Conservation (phyloP, 2,888 invertebrate species). For the Ophioninae sp. region DNA sequence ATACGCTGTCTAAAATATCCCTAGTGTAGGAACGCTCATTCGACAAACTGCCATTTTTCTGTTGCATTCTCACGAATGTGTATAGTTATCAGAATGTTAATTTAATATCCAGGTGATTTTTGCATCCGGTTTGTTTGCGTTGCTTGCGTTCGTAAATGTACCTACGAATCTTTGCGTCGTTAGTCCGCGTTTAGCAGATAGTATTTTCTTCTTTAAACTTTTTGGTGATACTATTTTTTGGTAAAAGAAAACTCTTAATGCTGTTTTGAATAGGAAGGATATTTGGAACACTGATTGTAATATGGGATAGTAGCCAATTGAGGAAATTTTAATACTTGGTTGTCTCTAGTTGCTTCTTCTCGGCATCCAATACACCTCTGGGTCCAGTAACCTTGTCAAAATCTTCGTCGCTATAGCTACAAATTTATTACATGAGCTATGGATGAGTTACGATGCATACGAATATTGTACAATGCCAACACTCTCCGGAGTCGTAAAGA, state of each 20-base stretch:
- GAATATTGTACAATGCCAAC: constrained; percentile 68
- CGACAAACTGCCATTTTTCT: neutral
- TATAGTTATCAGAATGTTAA: constrained; percentile 29
- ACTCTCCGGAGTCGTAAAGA: constrained; percentile 59
- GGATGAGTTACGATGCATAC: constrained; percentile 57
- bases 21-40: constrained; percentile 18
- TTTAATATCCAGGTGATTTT: constrained; percentile 27
- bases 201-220: too few relatives aligned
- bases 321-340: neutral
- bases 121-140: too few relatives aligned
- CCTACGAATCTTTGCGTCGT: too few relatives aligned
- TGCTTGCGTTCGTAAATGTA: too few relatives aligned
- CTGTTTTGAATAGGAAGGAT: too few relatives aligned
- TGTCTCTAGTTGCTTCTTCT: neutral
- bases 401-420: constrained; percentile 48
- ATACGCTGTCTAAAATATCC: neutral
- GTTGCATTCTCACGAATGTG: constrained; percentile 21
- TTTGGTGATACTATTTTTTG: too few relatives aligned
- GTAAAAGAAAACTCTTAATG: too few relatives aligned
- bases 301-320: too few relatives aligned
- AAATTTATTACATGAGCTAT: constrained; percentile 22
- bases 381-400: constrained; percentile 54
- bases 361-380: constrained; percentile 46
- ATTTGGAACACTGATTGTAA: too few relatives aligned
- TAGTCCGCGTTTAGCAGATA: too few relatives aligned